Base-by-base conservation (phyloP, 2,888 invertebrate species). In the Tetranychus piercei region DNA sequence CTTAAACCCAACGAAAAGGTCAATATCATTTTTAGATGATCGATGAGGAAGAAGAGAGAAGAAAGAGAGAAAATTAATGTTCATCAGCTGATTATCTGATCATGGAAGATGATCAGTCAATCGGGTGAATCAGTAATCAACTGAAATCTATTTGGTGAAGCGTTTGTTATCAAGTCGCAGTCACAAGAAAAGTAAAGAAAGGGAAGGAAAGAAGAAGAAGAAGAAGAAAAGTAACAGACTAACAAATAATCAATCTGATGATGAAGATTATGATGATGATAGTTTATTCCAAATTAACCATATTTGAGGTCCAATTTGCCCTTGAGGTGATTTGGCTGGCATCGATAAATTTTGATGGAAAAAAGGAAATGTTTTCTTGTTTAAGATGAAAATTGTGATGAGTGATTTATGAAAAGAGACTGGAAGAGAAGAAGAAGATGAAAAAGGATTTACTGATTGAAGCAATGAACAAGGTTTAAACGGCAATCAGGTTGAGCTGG, bases 1-100 rank as follows among this genome's bases (percentile, higher is more conserved):
- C 34, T 34, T 34, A 34, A 34, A 34, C 34, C 34, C 34, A 5
- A 3, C 34, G 34, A 34, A 55, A 55, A 55, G 55, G 55, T 55
- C 55, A 55, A 55, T 55, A 55, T 55, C 55, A 55, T 55, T 55
- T 55, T 55, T 55, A 55, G 55, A 55, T 55, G 55, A 55, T 55
- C 55, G 55, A 55, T 55, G 9, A 15, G 15, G 9, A 55, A 5
- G 55, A 9, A 34, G 4, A 15, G 55, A 7, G 3, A 55, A 55
- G 55, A 9, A 34, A 34, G 34, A 34, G 34, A 34, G 34, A 34
- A 5, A 4, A n/a, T n/a, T 4, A 45, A 45, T 55, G 11, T 1
- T 55, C 55, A 55, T 55, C 55, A 55, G 55, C 55, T 55, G 55
- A 55, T 55, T 55, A 55, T 15, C 55, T 55, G 55, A 15, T 55